Percentiles rank a stretch among this genome's conserved stretches.
phyloP scores from a whole-genome alignment of 2,888 invertebrate genomes.

The Parasteatoda lunata region DNA sequence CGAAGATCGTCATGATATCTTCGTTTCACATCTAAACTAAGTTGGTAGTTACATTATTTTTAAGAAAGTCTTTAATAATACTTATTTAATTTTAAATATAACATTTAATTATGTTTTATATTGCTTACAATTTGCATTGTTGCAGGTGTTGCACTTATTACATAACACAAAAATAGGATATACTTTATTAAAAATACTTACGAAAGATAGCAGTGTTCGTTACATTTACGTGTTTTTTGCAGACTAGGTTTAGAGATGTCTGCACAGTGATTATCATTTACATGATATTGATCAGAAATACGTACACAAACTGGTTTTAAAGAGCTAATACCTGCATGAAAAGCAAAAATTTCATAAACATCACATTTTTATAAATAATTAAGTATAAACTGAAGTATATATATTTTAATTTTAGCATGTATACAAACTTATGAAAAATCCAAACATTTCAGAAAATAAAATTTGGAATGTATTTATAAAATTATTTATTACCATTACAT shows the following conservation, averaged over 20 bases:
- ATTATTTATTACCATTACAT: conserved; percentile 78
- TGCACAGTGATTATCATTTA: conserved; percentile 77
- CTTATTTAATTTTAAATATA: too few relatives aligned
- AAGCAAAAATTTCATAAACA: neutral
- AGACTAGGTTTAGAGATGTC: conserved; percentile 76
- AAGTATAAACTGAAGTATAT: neutral
- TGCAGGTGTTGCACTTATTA: neutral
- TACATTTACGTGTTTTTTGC: conserved; percentile 78
- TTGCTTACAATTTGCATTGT: neutral
- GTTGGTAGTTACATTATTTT: too few relatives aligned
- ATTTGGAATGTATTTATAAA: neutral
- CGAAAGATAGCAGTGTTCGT: conserved; percentile 79
- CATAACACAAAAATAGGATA: neutral
- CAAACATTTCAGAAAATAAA: neutral
- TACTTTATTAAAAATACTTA: conserved; percentile 73
- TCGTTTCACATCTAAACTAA: too few relatives aligned
- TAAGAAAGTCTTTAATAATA: too few relatives aligned
- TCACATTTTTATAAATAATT: neutral
- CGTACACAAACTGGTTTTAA: conserved; percentile 77
- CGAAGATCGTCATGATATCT: too few relatives aligned
- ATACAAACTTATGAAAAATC: neutral
- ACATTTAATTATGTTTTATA: too few relatives aligned
- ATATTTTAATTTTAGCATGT: neutral
- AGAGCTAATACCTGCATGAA: conserved; percentile 73
- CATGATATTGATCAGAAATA: conserved; percentile 75